Evolutionary conservation across 2,113 vertebrate genomes (phyloP).

Genomic region (Procavia capensis): DNA sequence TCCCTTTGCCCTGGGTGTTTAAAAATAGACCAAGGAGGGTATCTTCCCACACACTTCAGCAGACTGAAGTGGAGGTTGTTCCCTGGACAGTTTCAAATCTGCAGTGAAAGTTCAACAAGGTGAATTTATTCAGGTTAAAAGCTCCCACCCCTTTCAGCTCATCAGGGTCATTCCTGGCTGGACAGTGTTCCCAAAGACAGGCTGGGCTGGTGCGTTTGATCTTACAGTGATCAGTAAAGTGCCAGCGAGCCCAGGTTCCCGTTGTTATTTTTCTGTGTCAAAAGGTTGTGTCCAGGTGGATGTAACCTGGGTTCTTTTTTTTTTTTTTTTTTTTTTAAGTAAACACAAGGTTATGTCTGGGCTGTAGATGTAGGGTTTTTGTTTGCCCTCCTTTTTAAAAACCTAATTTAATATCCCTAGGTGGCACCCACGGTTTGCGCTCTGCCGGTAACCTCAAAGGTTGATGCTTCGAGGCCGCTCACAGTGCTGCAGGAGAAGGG

Average conservation of each 20-base stretch:
- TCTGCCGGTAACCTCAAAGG: neutral
- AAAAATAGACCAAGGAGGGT: conserved; percentile 70
- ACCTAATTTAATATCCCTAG: neutral
- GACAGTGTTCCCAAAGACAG: neutral
- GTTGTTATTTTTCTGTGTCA: neutral
- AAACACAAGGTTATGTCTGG: neutral
- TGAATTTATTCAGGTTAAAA: neutral
- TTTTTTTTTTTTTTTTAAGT: neutral
- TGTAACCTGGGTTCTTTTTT: neutral
- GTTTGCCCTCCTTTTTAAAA: neutral
- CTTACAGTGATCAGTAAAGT: neutral
- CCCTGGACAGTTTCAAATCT: conserved; percentile 41
- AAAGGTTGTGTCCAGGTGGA: neutral
- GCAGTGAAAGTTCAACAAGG: conserved; percentile 47
- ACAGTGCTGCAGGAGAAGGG: neutral
- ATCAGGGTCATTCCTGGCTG: neutral
- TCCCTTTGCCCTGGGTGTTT: conserved; percentile 65
- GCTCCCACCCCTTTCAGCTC: neutral
- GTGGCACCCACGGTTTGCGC: neutral
- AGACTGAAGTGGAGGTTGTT: neutral
- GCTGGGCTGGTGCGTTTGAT: neutral
- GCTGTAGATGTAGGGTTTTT: neutral
- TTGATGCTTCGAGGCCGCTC: neutral
- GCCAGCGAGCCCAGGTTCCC: neutral
- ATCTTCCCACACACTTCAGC: neutral